Base-by-base conservation (phyloP, 2,113 vertebrate genomes). In the Pseudolaguvia tuberculata region DNA sequence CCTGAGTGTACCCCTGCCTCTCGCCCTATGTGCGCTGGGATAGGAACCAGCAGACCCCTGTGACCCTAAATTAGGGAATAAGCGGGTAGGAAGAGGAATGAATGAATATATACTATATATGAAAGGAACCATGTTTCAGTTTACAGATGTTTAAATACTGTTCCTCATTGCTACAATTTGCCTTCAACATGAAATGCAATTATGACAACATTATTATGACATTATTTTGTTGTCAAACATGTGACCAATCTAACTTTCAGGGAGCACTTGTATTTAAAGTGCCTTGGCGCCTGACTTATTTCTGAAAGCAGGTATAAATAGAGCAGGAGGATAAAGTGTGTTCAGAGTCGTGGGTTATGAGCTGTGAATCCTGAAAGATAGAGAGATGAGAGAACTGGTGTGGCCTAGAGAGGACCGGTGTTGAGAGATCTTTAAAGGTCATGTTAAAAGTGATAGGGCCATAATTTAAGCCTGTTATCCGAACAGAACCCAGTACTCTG, bases 361-460 rank as follows among this genome's bases (percentile, higher is more conserved):
- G 70, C 72, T 76, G 70, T 72, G 71, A 83, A 78, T 78, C 80
- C 75, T 82, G 56, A 57, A 65, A 80, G 80, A 78, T 78, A 75
- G 79, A 78, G 79, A 79, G 80, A 81, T 73, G 79, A 81, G 74
- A 78, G 79, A 73, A 72, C 77, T 81, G 78, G 75, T 29, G 57
- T 78, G 73, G 61, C 81, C 73, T 78, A 77, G 71, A 77, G 78
- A 72, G 75, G 75, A 73, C 65, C 65, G 50, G 79, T 47, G 79
- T 74, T 70, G 84, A 81, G 77, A 80, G 75, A 57, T 73, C 75
- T 56, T 76, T 75, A 80, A 82, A 82, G 84, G 82, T 83, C 80
- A 81, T 47, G 39, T 52, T 70, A 75, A 82, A 82, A 78, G 73
- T 71, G 63, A 84, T 84, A 81, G 61, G 48, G 39, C 50, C 79